These are phyloP conservation scores for Pelodiscus sinensis DNA, from an alignment of 2,113 vertebrate species.

Conservation along the genomic window DNA sequence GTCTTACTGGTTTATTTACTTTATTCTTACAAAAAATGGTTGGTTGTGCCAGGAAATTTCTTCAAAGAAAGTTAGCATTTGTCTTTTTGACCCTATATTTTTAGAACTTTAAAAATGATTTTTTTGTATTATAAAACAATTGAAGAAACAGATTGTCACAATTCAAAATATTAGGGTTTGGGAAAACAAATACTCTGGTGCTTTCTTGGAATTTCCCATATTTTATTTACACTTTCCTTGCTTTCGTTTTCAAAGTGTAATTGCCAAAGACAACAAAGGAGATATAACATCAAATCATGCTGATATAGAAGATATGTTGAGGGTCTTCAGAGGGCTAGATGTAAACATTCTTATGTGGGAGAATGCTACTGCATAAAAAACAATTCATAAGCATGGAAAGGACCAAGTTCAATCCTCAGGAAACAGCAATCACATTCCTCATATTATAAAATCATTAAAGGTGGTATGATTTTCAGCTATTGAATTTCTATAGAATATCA, in stretches of 20 bases:
- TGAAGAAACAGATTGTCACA: background rate
- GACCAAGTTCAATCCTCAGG: background rate
- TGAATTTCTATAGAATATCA: background rate
- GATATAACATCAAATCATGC: accelerated
- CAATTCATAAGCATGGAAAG: background rate
- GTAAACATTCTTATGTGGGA: background rate
- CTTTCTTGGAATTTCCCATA: accelerated
- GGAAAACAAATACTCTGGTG: background rate
- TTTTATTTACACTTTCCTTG: background rate
- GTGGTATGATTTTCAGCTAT: background rate
- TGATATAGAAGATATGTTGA: background rate
- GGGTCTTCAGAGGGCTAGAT: background rate
- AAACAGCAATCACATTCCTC: background rate
- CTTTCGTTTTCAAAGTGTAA: background rate
- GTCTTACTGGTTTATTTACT: background rate
- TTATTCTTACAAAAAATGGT: background rate
- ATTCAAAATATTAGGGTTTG: background rate
- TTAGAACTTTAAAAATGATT: background rate
- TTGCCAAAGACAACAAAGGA: background rate
- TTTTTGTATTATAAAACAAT: background rate
- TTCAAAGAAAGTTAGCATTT: accelerated
- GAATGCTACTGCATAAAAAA: background rate
- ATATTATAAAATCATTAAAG: background rate
- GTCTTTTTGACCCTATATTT: background rate
- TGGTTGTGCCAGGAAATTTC: background rate